Percentiles rank a stretch among this genome's conserved stretches.
These are phyloP conservation scores for Epinephelus malabaricus DNA, from an alignment of 2,797 vertebrate species.

Conservation along the genomic window DNA sequence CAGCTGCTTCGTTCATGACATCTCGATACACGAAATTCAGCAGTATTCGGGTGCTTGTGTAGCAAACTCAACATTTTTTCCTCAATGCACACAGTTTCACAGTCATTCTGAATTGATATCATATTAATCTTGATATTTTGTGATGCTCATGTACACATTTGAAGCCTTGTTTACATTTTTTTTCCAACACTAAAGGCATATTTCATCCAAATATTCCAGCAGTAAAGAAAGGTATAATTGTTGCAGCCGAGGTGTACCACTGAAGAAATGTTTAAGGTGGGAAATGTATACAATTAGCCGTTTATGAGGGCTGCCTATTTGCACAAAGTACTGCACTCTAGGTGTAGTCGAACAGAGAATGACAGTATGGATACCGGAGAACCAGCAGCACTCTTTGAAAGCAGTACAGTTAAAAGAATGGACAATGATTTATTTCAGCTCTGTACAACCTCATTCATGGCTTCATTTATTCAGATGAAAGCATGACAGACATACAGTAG, in stretches of 20 bases:
- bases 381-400: conserved; percentile 76
- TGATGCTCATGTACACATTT: conserved; percentile 33
- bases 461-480: conserved; percentile 79
- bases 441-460: conserved; percentile 80
- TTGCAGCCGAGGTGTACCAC: conserved; percentile 26
- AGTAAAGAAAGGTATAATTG: conserved; percentile 26
- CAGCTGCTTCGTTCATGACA: conserved; percentile 47
- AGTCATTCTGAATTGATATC: conserved; percentile 22
- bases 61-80: conserved; percentile 70
- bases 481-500: conserved; percentile 83
- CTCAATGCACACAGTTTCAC: conserved; percentile 29
- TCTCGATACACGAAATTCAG: conserved; percentile 52
- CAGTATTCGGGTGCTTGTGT: conserved; percentile 76
- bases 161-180: conserved; percentile 65
- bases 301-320: conserved; percentile 59
- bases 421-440: conserved; percentile 66
- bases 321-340: conserved; percentile 65
- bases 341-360: conserved; percentile 46
- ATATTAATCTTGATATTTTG: conserved; percentile 38
- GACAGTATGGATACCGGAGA: conserved; percentile 55
- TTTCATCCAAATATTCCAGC: conserved; percentile 55
- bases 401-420: conserved; percentile 42
- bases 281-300: conserved; percentile 24
- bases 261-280: conserved; percentile 34
- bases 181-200: conserved; percentile 34